Base-by-base conservation (phyloP, 2,888 invertebrate genomes). In the Neocrepidodera transversa region DNA sequence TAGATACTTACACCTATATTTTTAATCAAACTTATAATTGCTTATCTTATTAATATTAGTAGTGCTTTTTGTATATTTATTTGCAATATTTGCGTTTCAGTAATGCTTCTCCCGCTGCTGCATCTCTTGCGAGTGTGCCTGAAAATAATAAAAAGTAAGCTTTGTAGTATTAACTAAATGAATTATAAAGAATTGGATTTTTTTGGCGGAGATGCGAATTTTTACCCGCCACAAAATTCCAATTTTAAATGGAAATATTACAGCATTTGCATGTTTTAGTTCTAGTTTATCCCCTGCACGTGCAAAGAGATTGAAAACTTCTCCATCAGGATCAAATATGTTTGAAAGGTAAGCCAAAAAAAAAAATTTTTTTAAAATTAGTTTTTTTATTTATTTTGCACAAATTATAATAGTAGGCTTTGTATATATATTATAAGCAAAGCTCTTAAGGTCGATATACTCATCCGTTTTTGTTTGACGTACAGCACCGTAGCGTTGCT, bases 61-160 rank as follows among this genome's bases (percentile, higher is more conserved):
- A n/a, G 17, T 26, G 28, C 32, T 43, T 30, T 30, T 14, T 38
- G 16, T 16, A 2, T 38, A 17, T 38, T 38, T 38, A 38, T 38
- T 38, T 38, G 38, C 38, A 60, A 32, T 49, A 45, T 40, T 50
- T 50, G 50, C 50, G 26, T 62, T 60, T 58, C 55, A 62, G 58
- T 52, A n/a, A 6, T 26, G 40, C 18, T 17, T 14, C 18, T 35
- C 38, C 40, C 23, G 8, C 26, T 18, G 16, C 18, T 47, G 14
- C 35, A n/a, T 61, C 68, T 10, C 58, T 54, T 13, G 20, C 13
- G 36, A 16, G 7, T 3, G 38, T 36, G 48, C 60, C 71, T 35
- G 67, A 71, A 20, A 74, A 68, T 58, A 68, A 62, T 55, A 77
- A 74, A 61, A 64, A 53, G 68, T 68, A 61, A 55, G 61, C 59